phyloP scores from a whole-genome alignment of 2,113 vertebrate genomes.

The Hymenochirus boettgeri region DNA sequence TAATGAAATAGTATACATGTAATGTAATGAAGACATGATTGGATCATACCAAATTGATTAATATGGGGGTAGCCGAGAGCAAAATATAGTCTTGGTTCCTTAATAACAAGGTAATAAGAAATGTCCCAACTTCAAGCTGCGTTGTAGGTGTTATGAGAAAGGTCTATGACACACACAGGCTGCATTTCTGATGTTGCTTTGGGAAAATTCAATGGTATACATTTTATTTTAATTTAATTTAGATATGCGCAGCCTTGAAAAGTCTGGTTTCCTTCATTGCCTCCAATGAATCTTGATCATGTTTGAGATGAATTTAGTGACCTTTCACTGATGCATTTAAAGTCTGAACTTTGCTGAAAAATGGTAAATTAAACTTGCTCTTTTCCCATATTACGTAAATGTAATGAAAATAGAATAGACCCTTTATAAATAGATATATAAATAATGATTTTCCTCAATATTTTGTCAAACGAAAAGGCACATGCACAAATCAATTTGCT shows the following conservation, averaged over 20 bases:
- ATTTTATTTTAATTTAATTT: slow-evolving; percentile 35
- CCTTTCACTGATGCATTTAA: slow-evolving; percentile 23
- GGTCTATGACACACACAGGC: slow-evolving; percentile 29
- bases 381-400: slow-evolving; percentile 15
- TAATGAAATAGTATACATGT: slow-evolving; percentile 9
- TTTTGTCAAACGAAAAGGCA: too few relatives aligned
- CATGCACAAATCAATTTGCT: too few relatives aligned
- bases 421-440: too few relatives aligned
- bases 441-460: too few relatives aligned
- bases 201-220: slow-evolving; percentile 16
- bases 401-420: slow-evolving; percentile 15
- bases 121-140: slow-evolving; percentile 37
- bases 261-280: slow-evolving; percentile 31
- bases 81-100: slow-evolving; percentile 8
- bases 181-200: slow-evolving; percentile 33
- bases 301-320: slow-evolving; percentile 34
- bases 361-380: slow-evolving; percentile 15
- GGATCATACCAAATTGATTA: slow-evolving; percentile 8
- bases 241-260: slow-evolving; percentile 25
- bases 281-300: slow-evolving; percentile 35
- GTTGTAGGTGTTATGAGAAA: slow-evolving; percentile 26
- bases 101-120: slow-evolving; percentile 34
- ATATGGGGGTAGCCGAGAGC: slow-evolving; percentile 14
- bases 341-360: slow-evolving; percentile 19
- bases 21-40: slow-evolving; percentile 20